Evolutionary conservation across 2,797 vertebrate genomes (phyloP), one percentile per base, ranked within the genome.

Genomic region (Balearica regulorum): DNA sequence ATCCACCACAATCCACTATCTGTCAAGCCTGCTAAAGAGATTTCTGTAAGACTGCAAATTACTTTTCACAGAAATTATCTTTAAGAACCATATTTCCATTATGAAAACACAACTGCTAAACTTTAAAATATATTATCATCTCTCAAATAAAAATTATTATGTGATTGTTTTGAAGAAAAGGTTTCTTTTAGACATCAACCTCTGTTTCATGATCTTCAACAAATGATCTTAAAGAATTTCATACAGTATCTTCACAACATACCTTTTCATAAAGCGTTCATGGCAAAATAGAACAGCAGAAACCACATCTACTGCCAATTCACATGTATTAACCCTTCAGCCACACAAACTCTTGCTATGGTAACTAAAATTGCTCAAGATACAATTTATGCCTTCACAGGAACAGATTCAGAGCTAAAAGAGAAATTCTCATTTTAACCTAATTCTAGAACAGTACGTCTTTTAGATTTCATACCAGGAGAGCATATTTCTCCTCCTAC

Each of bases 401-500:
- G 64, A 95, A 89, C 26, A 80, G 61, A 90, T 26, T 94, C 55
- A 43, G 57, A 95, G 57, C 41, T 51, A 89, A 80, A 92, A 89
- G 82, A 83, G 75, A 94, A 95, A 77, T 68, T 92, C 17, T 92
- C 81, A 83, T 89, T 93, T 95, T 77, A 93, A 68, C 17, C 68
- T 87, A 92, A 94, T 73, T 94, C 88, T 78, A 78, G 93, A 89
- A 96, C 89, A 95, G 83, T 61, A 58, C 22, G 33, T 93, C 89
- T 93, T 93, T 84, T 48, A 90, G 37, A 95, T 94, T 89, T 93
- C 75, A 71, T 78, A 96, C 17, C 33, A 61, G 71, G 53, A 85
- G 68, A 95, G 54, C 90, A 87, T 85, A 96, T 85, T 97, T 95
- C 49, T 94, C 83, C 92, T 96, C 95, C 89, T 93, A 94, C 39